Evolutionary conservation across 2,113 vertebrate species (phyloP).

Genomic region (Corydoras sp.): DNA sequence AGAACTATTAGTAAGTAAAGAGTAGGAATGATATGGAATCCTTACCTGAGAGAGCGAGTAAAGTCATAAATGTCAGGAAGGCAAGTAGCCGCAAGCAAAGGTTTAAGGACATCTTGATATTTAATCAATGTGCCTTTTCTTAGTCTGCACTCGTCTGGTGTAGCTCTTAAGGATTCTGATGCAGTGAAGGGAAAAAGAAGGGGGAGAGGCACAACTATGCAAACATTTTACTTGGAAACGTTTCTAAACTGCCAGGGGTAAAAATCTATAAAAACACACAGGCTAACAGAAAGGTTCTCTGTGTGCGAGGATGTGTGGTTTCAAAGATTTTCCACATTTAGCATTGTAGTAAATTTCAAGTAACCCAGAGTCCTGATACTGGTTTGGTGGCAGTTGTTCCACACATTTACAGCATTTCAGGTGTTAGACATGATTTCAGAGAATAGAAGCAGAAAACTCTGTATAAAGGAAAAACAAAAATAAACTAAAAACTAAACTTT

Average conservation of each 20-base stretch:
- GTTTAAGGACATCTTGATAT: constrained; percentile 54
- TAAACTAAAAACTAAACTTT: too few species aligned
- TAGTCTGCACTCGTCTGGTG: constrained; percentile 22
- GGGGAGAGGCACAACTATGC: constrained; percentile 20
- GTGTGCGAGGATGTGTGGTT: constrained; percentile 7
- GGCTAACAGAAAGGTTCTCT: constrained; percentile 6
- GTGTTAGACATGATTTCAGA: too few species aligned
- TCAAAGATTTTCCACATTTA: neutral
- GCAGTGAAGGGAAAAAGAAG: constrained; percentile 28
- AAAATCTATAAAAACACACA: constrained; percentile 10
- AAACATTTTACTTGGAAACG: constrained; percentile 31
- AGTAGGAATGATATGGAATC: constrained; percentile 2
- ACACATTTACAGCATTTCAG: neutral
- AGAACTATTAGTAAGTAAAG: neutral
- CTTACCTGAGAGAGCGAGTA: constrained; percentile 60
- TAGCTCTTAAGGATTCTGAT: constrained; percentile 9
- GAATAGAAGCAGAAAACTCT: too few species aligned
- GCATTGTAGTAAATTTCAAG: neutral
- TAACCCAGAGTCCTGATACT: neutral
- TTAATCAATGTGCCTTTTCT: neutral
- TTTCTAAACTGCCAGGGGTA: constrained; percentile 2
- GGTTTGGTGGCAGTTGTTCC: neutral
- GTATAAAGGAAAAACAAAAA: too few species aligned
- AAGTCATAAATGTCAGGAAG: constrained; percentile 48
- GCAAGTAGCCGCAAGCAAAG: constrained; percentile 48